Evolutionary conservation across 2,113 vertebrate species (phyloP).

Genomic region (Gasterosteus nipponicus): DNA sequence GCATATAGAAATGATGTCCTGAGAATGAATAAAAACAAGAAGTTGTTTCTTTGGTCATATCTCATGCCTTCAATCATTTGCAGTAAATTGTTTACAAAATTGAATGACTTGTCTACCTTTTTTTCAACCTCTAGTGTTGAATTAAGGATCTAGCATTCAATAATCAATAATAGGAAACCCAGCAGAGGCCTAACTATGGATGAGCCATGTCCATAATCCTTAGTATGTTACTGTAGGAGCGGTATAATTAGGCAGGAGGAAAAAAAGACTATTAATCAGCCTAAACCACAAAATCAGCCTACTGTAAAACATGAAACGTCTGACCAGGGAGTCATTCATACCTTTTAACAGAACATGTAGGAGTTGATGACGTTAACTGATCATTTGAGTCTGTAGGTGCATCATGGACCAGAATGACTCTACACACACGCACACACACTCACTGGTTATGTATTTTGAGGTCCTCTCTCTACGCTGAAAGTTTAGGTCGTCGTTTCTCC

Average conservation of each 20-base stretch:
- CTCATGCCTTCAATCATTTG: conserved; percentile 1
- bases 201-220: background rate
- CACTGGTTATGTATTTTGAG: background rate
- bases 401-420: background rate
- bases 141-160: background rate
- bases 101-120: background rate
- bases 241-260: background rate
- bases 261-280: background rate
- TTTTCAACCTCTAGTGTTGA: background rate
- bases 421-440: background rate
- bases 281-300: background rate
- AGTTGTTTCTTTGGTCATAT: background rate
- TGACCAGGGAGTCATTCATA: conserved; percentile 18
- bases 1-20: too few relatives aligned
- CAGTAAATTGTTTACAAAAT: background rate
- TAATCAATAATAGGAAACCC: background rate
- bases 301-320: background rate
- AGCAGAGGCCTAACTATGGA: too few relatives aligned
- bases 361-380: conserved; percentile 13
- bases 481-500: background rate
- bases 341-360: conserved; percentile 15
- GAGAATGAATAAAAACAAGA: background rate
- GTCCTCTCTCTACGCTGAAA: background rate
- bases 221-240: background rate
- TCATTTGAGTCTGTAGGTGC: conserved; percentile 13